phyloP scores from a whole-genome alignment of 2,888 invertebrate genomes.

The Hipparchia sbordonii region DNA sequence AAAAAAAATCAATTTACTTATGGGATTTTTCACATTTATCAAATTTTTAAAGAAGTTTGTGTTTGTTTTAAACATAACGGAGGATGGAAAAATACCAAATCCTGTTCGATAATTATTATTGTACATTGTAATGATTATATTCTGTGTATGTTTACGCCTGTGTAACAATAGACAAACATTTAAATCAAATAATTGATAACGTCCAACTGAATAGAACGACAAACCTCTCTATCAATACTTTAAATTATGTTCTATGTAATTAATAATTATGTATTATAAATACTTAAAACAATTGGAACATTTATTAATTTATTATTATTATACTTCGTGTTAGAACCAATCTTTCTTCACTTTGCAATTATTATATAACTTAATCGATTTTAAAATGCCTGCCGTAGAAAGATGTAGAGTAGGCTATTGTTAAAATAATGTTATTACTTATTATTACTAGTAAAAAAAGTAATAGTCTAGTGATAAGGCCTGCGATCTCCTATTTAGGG shows the following conservation, averaged over 20 bases:
- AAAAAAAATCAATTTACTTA: too few species aligned
- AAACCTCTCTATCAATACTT: slow-evolving; percentile 5
- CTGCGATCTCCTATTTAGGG: too few species aligned
- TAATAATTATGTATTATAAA: background rate
- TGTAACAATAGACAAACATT: slow-evolving; percentile 1
- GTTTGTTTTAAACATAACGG: background rate
- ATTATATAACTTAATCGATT: slow-evolving; percentile 24
- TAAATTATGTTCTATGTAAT: slow-evolving; percentile 22
- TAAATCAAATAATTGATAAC: slow-evolving; percentile 1
- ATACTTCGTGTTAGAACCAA: background rate
- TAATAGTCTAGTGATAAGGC: too few species aligned
- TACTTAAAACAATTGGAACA: slow-evolving; percentile 13
- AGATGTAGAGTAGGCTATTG: slow-evolving; percentile 3
- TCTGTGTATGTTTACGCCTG: background rate
- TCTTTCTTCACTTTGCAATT: slow-evolving; percentile 5
- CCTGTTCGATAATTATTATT: background rate
- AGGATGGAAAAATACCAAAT: background rate
- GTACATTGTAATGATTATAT: background rate
- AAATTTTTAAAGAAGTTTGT: too few species aligned
- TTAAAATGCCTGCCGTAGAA: slow-evolving; percentile 13
- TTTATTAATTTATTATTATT: slow-evolving; percentile 3
- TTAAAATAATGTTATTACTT: background rate
- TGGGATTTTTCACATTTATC: too few species aligned
- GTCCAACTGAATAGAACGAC: background rate
- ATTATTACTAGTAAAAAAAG: too few species aligned